Conservation (phyloP, 2,888 invertebrate species). For the Chromoteleia sp. region DNA sequence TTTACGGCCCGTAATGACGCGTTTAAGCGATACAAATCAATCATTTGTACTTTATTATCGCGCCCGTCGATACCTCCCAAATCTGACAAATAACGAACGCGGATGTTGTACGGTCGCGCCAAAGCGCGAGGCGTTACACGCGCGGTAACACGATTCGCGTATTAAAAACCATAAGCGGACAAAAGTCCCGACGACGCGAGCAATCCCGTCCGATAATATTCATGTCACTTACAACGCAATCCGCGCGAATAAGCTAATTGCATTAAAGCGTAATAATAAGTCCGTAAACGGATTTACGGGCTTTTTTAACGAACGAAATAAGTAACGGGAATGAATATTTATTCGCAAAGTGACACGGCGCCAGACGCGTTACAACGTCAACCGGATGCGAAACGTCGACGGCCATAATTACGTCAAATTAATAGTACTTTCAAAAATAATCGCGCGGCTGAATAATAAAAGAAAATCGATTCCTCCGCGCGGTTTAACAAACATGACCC, state of each 20-base stretch:
- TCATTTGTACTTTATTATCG: conserved; percentile 27
- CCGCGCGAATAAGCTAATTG: conserved; percentile 61
- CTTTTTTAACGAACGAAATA: conserved; percentile 48
- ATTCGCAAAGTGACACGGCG: conserved; percentile 55
- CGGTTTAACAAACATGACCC: conserved; percentile 49
- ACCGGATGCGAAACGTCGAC: conserved; percentile 56
- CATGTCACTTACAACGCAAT: conserved; percentile 45
- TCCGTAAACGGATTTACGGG: conserved; percentile 44
- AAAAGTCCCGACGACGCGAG: conserved; percentile 27
- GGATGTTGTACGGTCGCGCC: too few species aligned
- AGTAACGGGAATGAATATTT: conserved; percentile 61
- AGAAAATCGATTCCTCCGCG: conserved; percentile 45
- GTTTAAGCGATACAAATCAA: conserved; percentile 25
- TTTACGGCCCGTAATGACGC: conserved; percentile 1
- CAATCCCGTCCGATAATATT: conserved; percentile 44
- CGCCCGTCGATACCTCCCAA: not conserved
- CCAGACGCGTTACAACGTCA: conserved; percentile 43
- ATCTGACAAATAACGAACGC: conserved; percentile 3
- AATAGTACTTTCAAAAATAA: conserved; percentile 57
- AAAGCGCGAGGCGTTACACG: conserved; percentile 16
- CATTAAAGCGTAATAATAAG: conserved; percentile 53
- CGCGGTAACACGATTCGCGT: conserved; percentile 5
- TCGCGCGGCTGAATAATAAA: conserved; percentile 56
- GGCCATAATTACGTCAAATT: conserved; percentile 65
- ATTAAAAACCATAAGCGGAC: conserved; percentile 33